Base-by-base conservation (phyloP, 1,140 invertebrate species). In the Calephelis nemesis region DNA sequence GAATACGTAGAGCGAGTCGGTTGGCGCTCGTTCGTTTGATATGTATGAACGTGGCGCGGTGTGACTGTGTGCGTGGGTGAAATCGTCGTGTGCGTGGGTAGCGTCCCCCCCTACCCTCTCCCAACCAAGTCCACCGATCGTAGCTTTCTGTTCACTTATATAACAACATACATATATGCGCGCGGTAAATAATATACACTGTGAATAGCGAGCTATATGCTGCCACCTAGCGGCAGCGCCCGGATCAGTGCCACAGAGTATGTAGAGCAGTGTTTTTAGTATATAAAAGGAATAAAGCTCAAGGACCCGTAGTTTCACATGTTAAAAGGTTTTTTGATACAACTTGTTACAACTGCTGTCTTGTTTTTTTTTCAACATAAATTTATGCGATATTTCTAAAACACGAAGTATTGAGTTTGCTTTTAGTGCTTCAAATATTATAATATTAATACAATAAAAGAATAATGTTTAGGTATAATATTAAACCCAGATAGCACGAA, bases 81-180 rank as follows among this genome's bases (percentile, higher is more conserved):
- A 60, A 47, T 42, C 47, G 60, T 45, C 30, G 82, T 82, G 81
- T 78, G 82, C 74, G 82, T 76, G 74, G 73, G 73, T 52, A 45
- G 65, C 50, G 65, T 75, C 62, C 64, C 40, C 66, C 70, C 30
- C 60, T 47, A 66, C 74, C 73, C 71, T 73, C 49, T 62, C 47
- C 74, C 63, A 64, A 64, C 74, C 70, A 70, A 74, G 75, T 75
- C 78, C 76, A 73, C 81, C 82, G 81, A 84, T 84, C 83, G 83
- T 88, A 90, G 89, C 89, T 91, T 91, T 91, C 87, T 90, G 87
- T 91, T 91, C 85, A 81, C 85, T 91, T 90, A 91, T 90, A 91
- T 91, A 91, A 91, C 88, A 75, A 85, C 85, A 84, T 84, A 85
- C 78, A 86, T 87, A 85, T 81, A 85, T 86, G 88, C 81, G 79